phyloP scores from a whole-genome alignment of 2,113 vertebrate species.

The Pseudopipra pipra region DNA sequence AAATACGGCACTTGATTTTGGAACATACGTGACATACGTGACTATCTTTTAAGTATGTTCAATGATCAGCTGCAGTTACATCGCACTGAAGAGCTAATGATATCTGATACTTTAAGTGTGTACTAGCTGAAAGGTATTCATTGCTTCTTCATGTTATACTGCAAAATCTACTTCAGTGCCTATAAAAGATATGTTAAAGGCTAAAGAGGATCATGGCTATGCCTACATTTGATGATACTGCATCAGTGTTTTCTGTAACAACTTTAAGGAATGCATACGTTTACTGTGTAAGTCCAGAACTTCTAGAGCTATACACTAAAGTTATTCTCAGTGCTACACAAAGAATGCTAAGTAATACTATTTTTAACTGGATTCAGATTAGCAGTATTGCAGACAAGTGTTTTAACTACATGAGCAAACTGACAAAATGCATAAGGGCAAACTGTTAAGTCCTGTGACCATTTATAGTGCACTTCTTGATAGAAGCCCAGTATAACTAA shows the following conservation, averaged over 20 bases:
- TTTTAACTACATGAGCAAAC: slow-evolving; percentile 13
- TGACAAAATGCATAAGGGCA: slow-evolving; percentile 31
- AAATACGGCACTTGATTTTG: background rate
- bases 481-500: slow-evolving; percentile 48
- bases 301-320: background rate
- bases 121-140: background rate
- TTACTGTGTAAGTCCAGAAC: background rate
- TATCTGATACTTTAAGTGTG: background rate
- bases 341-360: slow-evolving; percentile 32
- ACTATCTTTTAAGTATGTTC: background rate
- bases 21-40: background rate
- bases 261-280: background rate
- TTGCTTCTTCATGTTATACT: background rate
- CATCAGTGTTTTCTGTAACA: background rate
- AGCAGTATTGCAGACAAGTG: slow-evolving; percentile 8
- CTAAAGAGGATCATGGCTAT: background rate
- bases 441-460: slow-evolving; percentile 46
- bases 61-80: background rate
- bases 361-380: slow-evolving; percentile 18
- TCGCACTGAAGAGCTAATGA: background rate
- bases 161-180: background rate
- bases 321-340: background rate
- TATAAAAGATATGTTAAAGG: background rate
- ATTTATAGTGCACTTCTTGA: slow-evolving; percentile 54
- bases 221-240: accelerated